Percentiles rank a stretch among this genome's conserved stretches.
These are phyloP conservation scores for Bubo scandiacus DNA, from an alignment of 2,113 vertebrate genomes.

Conservation along the genomic window DNA sequence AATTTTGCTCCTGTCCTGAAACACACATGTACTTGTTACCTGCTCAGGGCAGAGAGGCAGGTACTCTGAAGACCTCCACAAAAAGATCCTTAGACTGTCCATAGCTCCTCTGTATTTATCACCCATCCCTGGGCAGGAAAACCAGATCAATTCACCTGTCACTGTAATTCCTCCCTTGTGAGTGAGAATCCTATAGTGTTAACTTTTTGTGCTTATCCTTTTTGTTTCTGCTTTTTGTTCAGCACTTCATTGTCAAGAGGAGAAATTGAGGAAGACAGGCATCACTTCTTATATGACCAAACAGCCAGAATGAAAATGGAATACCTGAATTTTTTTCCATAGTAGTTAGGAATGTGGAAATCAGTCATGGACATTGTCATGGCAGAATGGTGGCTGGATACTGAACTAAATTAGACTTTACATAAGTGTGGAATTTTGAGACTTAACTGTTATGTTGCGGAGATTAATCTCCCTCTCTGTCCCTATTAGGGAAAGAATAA, in stretches of 20 bases:
- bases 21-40: no score
- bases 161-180: not conserved
- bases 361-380: not conserved
- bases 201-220: not conserved
- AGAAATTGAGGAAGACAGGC: constrained; percentile 7
- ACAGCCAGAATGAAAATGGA: not conserved
- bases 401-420: not conserved
- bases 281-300: constrained; percentile 17
- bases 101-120: not conserved
- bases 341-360: not conserved
- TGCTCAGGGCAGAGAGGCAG: not conserved
- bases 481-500: not conserved
- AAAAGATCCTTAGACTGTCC: not conserved
- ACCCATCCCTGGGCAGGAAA: not conserved
- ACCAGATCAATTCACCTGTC: constrained; percentile 16
- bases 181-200: not conserved
- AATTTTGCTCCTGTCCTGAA: not conserved
- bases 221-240: constrained; percentile 16
- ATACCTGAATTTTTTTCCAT: not conserved
- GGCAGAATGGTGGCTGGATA: not conserved
- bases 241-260: not conserved
- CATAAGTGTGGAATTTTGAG: not conserved
- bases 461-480: not conserved
- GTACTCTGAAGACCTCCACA: not conserved
- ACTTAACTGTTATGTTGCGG: not conserved